A percentile compares a stretch with the other conserved stretches of the same genome.
Evolutionary conservation across 2,113 vertebrate genomes (phyloP).

Genomic region (Odontesthes bonariensis): DNA sequence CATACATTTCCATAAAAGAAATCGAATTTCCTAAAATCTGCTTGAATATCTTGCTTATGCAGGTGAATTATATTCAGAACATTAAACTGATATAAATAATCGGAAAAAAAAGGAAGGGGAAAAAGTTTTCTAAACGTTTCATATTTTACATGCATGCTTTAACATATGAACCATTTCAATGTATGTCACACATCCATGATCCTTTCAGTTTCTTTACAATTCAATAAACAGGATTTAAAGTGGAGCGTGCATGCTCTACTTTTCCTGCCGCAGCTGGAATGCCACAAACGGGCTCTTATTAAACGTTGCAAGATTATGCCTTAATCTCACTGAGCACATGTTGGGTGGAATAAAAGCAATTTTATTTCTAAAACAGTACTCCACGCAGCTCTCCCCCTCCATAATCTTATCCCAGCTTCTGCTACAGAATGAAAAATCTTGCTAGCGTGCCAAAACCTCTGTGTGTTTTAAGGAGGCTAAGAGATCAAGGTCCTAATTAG

Average conservation of each 20-base stretch:
- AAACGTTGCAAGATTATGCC: constrained; percentile 86
- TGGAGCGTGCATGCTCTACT: constrained; percentile 75
- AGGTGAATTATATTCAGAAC: constrained; percentile 33
- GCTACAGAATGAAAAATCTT: constrained; percentile 74
- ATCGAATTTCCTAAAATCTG: not conserved
- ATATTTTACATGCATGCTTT: constrained; percentile 60
- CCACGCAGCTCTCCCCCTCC: constrained; percentile 75
- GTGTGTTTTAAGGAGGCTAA: constrained; percentile 56
- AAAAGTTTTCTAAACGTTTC: constrained; percentile 47
- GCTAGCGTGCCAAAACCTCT: constrained; percentile 60
- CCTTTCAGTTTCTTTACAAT: constrained; percentile 90
- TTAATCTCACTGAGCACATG: constrained; percentile 93
- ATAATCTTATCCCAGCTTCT: constrained; percentile 81
- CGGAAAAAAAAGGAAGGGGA: not conserved
- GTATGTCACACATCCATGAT: constrained; percentile 82
- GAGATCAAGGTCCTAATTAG: constrained; percentile 65
- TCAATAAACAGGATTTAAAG: constrained; percentile 88
- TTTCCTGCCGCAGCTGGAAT: constrained; percentile 80
- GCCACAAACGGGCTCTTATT: constrained; percentile 81
- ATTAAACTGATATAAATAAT: not conserved
- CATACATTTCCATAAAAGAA: constrained; percentile 13
- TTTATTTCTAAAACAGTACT: constrained; percentile 88
- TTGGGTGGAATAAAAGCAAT: constrained; percentile 94
- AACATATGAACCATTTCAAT: constrained; percentile 83
- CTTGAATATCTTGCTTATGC: not conserved